These are phyloP conservation scores for Epizoanthus scotinus DNA, from an alignment of 92 coral and sea anemone species.

Conservation along the genomic window DNA sequence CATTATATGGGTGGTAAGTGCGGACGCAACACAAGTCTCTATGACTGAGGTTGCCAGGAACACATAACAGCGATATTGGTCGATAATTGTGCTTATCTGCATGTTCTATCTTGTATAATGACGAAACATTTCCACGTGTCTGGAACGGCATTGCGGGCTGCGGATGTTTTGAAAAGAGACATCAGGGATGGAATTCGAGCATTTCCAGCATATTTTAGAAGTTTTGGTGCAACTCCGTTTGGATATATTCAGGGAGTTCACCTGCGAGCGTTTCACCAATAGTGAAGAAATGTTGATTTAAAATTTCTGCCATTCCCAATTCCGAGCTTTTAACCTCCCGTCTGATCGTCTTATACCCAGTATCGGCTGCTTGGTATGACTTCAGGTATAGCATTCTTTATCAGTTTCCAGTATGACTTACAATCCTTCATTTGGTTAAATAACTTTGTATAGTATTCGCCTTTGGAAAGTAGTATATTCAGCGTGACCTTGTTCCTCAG, in stretches of 20 bases:
- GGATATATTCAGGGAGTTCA: constrained; percentile 15
- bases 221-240: constrained; percentile 20
- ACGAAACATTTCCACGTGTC: constrained; percentile 47
- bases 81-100: constrained; percentile 52
- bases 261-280: constrained; percentile 51
- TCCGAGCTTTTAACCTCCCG: constrained; percentile 27
- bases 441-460: constrained; percentile 42
- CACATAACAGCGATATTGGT: constrained; percentile 40
- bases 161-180: constrained; percentile 17
- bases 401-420: constrained; percentile 54
- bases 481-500: constrained; percentile 48
- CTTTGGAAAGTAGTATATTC: constrained; percentile 50
- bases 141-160: constrained; percentile 19
- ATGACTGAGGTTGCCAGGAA: constrained; percentile 33
- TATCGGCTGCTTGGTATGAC: constrained; percentile 17
- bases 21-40: constrained; percentile 36
- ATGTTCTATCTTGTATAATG: constrained; percentile 44
- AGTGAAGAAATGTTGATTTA: constrained; percentile 49
- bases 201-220: constrained; percentile 39
- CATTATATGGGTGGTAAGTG: constrained; percentile 31
- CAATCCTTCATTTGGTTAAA: constrained; percentile 52
- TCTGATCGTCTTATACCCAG: constrained; percentile 35
- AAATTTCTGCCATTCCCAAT: constrained; percentile 42
- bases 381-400: constrained; percentile 26
- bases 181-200: constrained; percentile 42